Percentiles rank a stretch among this genome's conserved stretches.
These are phyloP conservation scores for Hyaena hyaena DNA, from an alignment of 2,113 vertebrate species.

Conservation along the genomic window DNA sequence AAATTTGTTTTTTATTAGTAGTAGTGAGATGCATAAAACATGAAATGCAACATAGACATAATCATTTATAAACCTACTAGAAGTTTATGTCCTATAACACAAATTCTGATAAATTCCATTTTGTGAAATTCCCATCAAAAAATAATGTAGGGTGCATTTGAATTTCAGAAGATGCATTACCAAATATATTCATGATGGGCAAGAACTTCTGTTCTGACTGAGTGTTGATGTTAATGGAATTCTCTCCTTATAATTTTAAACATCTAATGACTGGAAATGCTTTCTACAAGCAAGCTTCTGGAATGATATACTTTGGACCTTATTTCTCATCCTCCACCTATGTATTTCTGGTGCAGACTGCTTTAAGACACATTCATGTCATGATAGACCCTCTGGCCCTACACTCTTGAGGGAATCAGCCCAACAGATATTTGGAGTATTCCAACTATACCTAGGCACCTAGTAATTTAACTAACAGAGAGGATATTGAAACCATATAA, in stretches of 20 bases:
- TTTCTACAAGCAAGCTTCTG: constrained; percentile 16
- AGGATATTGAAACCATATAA: not conserved
- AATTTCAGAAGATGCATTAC: not conserved
- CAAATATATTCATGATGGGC: not conserved
- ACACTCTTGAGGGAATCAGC: not conserved
- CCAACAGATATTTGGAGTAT: not conserved
- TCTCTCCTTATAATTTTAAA: not conserved
- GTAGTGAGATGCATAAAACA: constrained; percentile 7
- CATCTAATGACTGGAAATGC: not conserved
- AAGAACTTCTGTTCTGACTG: not conserved
- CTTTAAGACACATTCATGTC: not conserved
- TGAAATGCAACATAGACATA: not conserved
- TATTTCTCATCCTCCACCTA: not conserved
- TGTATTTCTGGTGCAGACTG: not conserved
- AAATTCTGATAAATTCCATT: not conserved
- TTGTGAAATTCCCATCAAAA: constrained; percentile 6
- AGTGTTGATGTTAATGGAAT: not conserved
- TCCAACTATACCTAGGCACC: not conserved
- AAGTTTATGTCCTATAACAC: not conserved
- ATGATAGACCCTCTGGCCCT: not conserved
- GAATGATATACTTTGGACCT: not conserved
- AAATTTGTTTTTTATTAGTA: constrained; percentile 11
- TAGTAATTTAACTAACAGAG: not conserved
- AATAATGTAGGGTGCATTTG: not conserved
- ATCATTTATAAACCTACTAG: not conserved